phyloP scores from a whole-genome alignment of 2,797 vertebrate genomes.

The Hippoglossus hippoglossus region DNA sequence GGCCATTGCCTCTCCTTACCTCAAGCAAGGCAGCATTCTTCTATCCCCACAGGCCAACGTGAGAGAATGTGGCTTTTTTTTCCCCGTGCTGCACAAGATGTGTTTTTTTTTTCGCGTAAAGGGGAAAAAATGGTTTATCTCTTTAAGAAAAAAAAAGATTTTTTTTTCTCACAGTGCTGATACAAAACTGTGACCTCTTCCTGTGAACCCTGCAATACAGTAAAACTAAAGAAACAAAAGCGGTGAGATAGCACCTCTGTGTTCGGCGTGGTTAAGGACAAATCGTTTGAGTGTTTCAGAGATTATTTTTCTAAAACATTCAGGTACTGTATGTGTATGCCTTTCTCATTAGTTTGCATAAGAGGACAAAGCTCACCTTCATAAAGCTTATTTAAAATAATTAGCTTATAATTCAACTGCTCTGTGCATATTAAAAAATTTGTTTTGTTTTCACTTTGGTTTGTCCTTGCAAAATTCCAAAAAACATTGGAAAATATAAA shows the following conservation, averaged over 20 bases:
- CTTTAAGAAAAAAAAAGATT: conserved; percentile 11
- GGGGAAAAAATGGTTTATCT: conserved; percentile 61
- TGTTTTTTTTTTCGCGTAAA: conserved; percentile 41
- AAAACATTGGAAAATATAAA: conserved; percentile 41
- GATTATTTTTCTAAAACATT: conserved; percentile 49
- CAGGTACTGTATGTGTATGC: conserved; percentile 8
- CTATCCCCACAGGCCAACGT: conserved; percentile 68
- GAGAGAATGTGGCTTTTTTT: conserved; percentile 71
- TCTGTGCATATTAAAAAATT: conserved; percentile 7
- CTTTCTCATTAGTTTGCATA: conserved; percentile 49
- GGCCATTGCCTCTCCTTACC: conserved; percentile 82
- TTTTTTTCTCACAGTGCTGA: conserved; percentile 59
- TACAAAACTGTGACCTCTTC: conserved; percentile 71
- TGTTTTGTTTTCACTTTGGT: conserved; percentile 45
- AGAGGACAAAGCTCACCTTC: conserved; percentile 40
- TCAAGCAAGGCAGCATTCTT: conserved; percentile 82
- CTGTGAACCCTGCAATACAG: conserved; percentile 68
- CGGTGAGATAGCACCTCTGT: conserved; percentile 51
- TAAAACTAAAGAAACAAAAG: conserved; percentile 73
- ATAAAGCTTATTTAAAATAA: conserved; percentile 57
- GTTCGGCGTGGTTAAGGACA: conserved; percentile 69
- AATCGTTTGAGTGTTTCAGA: conserved; percentile 57
- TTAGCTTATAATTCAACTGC: conserved; percentile 43
- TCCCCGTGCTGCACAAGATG: conserved; percentile 45
- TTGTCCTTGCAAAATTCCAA: conserved; percentile 65